Conservation (phyloP, 1,140 invertebrate species). For the Tetramorium alpestre region DNA sequence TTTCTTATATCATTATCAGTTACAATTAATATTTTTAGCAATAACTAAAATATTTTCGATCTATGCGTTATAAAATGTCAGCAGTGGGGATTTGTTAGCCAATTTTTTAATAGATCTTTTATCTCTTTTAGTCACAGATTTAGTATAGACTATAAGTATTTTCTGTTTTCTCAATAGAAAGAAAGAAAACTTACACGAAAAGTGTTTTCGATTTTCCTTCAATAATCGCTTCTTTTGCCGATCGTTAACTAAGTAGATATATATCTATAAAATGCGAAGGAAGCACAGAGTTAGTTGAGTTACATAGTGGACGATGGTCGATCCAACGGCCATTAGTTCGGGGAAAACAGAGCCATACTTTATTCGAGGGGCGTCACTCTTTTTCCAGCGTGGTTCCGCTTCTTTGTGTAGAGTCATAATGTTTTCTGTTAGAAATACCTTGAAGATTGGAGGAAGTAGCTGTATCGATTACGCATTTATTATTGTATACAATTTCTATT, state of each 20-base stretch:
- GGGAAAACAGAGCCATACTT: conserved; percentile 86
- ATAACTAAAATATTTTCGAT: neutral
- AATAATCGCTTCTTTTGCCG: conserved; percentile 42
- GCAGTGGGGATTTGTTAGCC: too few species aligned
- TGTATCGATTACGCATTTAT: conserved; percentile 50
- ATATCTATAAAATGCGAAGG: conserved; percentile 60
- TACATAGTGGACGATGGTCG: conserved; percentile 81
- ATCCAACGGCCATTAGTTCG: conserved; percentile 84
- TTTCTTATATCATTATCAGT: conserved; percentile 75
- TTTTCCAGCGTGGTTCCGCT: conserved; percentile 81
- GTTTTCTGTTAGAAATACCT: conserved; percentile 65
- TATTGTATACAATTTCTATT: conserved; percentile 2
- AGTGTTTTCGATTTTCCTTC: conserved; percentile 25
- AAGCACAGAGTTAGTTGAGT: conserved; percentile 67
- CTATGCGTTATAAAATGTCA: neutral
- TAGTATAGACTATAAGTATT: neutral
- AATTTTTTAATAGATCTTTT: neutral
- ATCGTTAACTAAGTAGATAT: conserved; percentile 56
- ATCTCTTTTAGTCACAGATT: neutral
- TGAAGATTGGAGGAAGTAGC: conserved; percentile 18
- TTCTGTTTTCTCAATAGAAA: neutral
- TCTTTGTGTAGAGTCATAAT: conserved; percentile 79
- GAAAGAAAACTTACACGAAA: neutral
- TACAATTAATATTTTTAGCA: conserved; percentile 74
- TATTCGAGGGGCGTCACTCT: conserved; percentile 83